Conservation (phyloP, 2,113 vertebrate genomes). For the Salvelinus alpinus region DNA sequence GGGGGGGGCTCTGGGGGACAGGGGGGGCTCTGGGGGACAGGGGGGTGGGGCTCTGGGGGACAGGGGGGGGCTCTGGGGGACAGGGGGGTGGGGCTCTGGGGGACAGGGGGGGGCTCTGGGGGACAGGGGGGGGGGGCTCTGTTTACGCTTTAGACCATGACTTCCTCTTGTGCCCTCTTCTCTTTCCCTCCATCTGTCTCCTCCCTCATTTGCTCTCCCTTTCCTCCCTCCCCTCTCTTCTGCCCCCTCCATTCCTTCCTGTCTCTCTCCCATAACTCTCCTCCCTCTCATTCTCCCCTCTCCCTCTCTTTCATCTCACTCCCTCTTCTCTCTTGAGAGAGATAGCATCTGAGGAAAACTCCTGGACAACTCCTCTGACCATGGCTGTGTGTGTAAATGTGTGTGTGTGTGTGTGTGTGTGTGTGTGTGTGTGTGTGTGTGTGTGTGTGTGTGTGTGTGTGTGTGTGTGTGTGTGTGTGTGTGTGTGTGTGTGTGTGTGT, state of each 20-base stretch:
- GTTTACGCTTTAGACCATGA: neutral
- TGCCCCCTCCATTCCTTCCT: neutral
- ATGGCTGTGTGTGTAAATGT: neutral
- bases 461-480: too few relatives aligned
- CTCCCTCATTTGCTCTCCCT: neutral
- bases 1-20: too few relatives aligned
- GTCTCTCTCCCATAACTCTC: neutral
- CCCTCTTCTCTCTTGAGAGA: neutral
- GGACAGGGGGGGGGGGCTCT: too few relatives aligned
- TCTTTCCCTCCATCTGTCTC: too few relatives aligned
- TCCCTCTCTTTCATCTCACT: neutral
- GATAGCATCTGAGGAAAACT: slow-evolving; percentile 7
- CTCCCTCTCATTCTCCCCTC: neutral
- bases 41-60: too few relatives aligned
- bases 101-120: too few relatives aligned
- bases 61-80: too few relatives aligned
- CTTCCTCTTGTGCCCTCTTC: neutral
- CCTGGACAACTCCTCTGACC: neutral
- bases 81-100: too few relatives aligned
- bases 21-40: too few relatives aligned
- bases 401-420: too few relatives aligned
- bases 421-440: too few relatives aligned
- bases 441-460: too few relatives aligned
- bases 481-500: slow-evolving; percentile 7
- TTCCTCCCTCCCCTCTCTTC: neutral